Percentiles rank a stretch among this genome's conserved stretches.
Evolutionary conservation across 2,113 vertebrate genomes (phyloP).

Genomic region (human): GRCh38 chr2:147657501-147658000

Average conservation of each 20-base stretch:
- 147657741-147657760: background rate
- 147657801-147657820: background rate
- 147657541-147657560: background rate
- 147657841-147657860: background rate
- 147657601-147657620: background rate
- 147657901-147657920: background rate
- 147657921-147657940: slow-evolving; percentile 27
- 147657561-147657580: background rate
- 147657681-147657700: background rate
- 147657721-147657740: background rate
- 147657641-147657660: background rate
- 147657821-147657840: background rate
- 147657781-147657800: background rate
- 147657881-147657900: background rate
- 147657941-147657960: background rate
- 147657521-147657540: background rate
- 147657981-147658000: slow-evolving; percentile 30
- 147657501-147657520: background rate
- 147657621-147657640: background rate
- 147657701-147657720: background rate
- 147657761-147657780: slow-evolving; percentile 39
- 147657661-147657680: background rate
- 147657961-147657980: slow-evolving; percentile 16
- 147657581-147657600: background rate
- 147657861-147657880: background rate